Conservation (phyloP, 2,113 vertebrate genomes). For the Strigops habroptila region DNA sequence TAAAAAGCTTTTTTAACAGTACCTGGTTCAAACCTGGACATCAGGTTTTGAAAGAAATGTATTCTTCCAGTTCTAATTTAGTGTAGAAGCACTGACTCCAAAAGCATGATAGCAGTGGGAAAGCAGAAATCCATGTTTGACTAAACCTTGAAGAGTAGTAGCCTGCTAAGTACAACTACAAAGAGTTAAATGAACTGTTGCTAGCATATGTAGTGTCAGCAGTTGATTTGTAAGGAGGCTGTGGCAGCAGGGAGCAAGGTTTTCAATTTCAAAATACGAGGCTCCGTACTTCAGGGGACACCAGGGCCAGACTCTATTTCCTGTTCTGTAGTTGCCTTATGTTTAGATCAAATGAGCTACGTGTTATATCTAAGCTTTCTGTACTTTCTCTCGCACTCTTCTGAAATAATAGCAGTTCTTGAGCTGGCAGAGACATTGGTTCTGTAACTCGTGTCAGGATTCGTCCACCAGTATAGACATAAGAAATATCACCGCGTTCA, state of each 20-base stretch:
- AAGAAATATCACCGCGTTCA: neutral
- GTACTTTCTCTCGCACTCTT: neutral
- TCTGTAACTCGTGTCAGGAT: neutral
- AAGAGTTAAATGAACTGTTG: neutral
- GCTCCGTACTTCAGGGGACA: neutral
- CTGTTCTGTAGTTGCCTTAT: neutral
- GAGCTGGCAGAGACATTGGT: neutral
- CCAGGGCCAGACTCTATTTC: neutral
- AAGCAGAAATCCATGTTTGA: neutral
- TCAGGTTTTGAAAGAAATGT: neutral
- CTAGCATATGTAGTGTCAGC: neutral
- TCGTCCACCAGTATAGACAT: neutral
- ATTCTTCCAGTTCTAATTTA: neutral
- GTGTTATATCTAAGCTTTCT: neutral
- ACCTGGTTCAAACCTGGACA: neutral
- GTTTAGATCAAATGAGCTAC: neutral
- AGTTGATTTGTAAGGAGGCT: neutral
- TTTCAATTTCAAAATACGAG: neutral
- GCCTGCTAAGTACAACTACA: neutral
- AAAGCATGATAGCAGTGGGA: neutral
- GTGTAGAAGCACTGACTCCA: neutral
- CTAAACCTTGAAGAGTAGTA: neutral
- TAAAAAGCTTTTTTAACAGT: neutral
- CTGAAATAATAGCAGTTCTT: neutral
- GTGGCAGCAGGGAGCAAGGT: neutral